Conservation (phyloP, 23 tunicate species). For the Diplosoma virens region DNA sequence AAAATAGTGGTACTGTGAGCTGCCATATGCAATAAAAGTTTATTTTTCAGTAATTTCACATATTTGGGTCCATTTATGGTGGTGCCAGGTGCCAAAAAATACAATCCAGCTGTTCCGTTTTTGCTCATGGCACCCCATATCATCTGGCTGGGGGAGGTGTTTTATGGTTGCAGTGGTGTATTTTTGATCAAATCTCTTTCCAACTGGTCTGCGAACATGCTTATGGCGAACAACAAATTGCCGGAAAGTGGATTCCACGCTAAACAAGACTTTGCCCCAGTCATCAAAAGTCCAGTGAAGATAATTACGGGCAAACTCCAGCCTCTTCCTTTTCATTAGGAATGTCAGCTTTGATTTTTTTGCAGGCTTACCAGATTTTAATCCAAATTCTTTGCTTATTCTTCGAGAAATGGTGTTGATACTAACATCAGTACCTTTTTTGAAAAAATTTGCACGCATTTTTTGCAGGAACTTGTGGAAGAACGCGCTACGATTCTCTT, state of each 20-base stretch:
- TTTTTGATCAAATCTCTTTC: conserved; percentile 6
- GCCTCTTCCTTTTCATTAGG: conserved; percentile 7
- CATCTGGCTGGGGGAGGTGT: conserved; percentile 24
- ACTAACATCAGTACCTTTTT: conserved; percentile 10
- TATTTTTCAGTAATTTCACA: too few species aligned
- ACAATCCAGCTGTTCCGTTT: too few species aligned
- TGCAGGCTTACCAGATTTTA: conserved; percentile 25
- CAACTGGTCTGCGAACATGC: conserved; percentile 18
- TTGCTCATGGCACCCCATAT: too few species aligned
- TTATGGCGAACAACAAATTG: conserved; percentile 19
- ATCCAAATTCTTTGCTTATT: conserved; percentile 20
- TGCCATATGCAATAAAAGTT: too few species aligned
- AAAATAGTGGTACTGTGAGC: too few species aligned
- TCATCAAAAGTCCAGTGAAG: conserved; percentile 22
- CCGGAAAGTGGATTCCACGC: conserved; percentile 17
- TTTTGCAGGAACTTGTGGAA: conserved; percentile 40
- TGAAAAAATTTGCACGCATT: conserved; percentile 8
- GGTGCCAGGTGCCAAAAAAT: too few species aligned
- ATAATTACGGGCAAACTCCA: conserved; percentile 17
- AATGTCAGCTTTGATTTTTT: conserved; percentile 24
- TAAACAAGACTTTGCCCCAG: conserved; percentile 23
- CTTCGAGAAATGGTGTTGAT: conserved; percentile 6
- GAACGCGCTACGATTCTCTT: conserved; percentile 21
- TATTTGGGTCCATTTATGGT: too few species aligned
- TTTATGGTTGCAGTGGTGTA: conserved; percentile 20